phyloP scores from a whole-genome alignment of 2,797 vertebrate species.

The Crocodylus rhombifer region DNA sequence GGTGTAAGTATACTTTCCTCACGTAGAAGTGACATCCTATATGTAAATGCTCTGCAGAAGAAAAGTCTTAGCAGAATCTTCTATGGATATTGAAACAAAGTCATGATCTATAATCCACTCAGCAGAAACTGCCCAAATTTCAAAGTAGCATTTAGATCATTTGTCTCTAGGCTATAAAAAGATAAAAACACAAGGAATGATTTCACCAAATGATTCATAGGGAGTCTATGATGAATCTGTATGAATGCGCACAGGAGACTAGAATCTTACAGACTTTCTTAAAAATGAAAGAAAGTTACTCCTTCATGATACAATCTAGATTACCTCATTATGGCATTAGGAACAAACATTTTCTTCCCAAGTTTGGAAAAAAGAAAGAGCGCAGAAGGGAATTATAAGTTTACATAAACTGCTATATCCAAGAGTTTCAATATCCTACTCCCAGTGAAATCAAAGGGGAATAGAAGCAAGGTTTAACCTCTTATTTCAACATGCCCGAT shows the following conservation, averaged over 20 bases:
- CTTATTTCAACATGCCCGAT: not conserved
- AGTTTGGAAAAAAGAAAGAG: not conserved
- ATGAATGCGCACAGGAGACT: constrained; percentile 28
- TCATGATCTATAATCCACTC: constrained; percentile 45
- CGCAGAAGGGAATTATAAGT: constrained; percentile 1
- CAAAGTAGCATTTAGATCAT: constrained; percentile 16
- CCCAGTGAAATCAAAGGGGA: constrained; percentile 4
- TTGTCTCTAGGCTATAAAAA: constrained; percentile 38
- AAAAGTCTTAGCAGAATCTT: constrained; percentile 2
- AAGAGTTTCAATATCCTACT: constrained; percentile 15
- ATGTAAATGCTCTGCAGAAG: not conserved
- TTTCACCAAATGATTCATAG: constrained; percentile 34
- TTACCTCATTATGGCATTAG: not conserved
- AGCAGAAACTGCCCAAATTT: constrained; percentile 22
- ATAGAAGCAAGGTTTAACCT: not conserved
- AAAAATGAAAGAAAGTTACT: constrained; percentile 20
- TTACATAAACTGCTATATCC: not conserved
- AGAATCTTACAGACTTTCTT: constrained; percentile 13
- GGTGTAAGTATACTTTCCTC: not conserved
- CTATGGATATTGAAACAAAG: not conserved
- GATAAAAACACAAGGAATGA: constrained; percentile 47
- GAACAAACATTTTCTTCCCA: not conserved
- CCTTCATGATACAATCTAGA: constrained; percentile 26
- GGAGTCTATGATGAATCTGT: constrained; percentile 20
- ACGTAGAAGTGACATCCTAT: not conserved